Evolutionary conservation across 1,140 invertebrate genomes (phyloP).

Genomic region (Brachionus rotundiformis): DNA sequence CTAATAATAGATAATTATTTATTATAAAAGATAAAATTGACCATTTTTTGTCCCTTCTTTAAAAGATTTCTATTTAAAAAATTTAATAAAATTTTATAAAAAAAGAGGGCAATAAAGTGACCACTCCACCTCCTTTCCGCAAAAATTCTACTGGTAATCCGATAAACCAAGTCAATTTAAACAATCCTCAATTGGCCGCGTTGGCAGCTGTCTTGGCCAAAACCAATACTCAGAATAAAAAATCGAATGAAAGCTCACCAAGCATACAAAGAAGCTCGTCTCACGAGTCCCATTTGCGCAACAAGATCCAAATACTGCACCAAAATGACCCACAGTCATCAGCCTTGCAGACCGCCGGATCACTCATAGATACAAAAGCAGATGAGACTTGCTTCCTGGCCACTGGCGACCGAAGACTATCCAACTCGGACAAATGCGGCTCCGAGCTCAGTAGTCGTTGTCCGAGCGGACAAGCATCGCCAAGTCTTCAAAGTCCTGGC

Average conservation of each 20-base stretch:
- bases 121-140: constrained; percentile 33
- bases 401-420: background rate
- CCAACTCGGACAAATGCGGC: background rate
- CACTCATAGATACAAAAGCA: background rate
- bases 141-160: constrained; percentile 47
- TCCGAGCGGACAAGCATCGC: constrained; percentile 22
- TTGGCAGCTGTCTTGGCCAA: background rate
- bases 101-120: constrained; percentile 17
- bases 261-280: constrained; percentile 45
- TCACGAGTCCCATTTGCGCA: constrained; percentile 41
- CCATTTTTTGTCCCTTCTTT: background rate
- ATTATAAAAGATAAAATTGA: background rate
- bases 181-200: constrained; percentile 22
- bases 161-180: constrained; percentile 1
- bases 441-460: constrained; percentile 17
- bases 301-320: constrained; percentile 31
- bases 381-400: background rate
- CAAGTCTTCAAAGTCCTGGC: background rate
- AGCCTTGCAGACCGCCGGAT: background rate
- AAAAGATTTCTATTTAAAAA: background rate
- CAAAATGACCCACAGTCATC: background rate
- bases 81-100: background rate
- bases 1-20: no score
- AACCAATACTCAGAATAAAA: constrained; percentile 25
- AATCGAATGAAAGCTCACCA: background rate